Conservation (phyloP, 1,140 invertebrate species). For the Drosophila ohnishii region DNA sequence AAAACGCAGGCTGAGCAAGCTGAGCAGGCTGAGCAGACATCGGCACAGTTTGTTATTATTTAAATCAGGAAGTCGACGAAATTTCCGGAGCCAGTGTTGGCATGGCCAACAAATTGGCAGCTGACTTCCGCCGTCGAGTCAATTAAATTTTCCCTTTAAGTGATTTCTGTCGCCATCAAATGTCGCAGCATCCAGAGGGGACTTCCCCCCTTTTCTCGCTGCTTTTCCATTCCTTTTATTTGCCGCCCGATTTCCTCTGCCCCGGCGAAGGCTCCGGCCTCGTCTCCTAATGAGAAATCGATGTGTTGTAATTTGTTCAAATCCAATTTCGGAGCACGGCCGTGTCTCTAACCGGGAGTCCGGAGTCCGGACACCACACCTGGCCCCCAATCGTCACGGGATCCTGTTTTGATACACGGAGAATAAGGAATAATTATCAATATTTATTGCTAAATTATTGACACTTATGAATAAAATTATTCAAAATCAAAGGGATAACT, state of each 20-base stretch:
- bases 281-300: constrained; percentile 71
- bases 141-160: constrained; percentile 80
- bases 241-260: constrained; percentile 4
- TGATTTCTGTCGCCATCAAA: constrained; percentile 76
- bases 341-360: constrained; percentile 22
- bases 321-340: constrained; percentile 59
- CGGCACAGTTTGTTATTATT: constrained; percentile 80
- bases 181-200: constrained; percentile 45
- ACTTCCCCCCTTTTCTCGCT: not conserved
- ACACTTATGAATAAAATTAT: not conserved
- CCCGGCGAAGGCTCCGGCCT: not conserved
- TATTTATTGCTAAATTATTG: too few species aligned
- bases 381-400: constrained; percentile 52
- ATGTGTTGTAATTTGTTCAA: constrained; percentile 67
- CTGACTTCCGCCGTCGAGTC: constrained; percentile 66
- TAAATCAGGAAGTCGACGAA: constrained; percentile 82
- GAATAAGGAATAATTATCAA: not conserved
- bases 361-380: constrained; percentile 42
- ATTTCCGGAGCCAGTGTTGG: constrained; percentile 65
- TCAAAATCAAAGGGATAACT: not conserved
- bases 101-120: constrained; percentile 77
- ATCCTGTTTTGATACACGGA: constrained; percentile 6
- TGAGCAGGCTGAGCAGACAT: constrained; percentile 41
- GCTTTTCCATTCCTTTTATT: constrained; percentile 4
- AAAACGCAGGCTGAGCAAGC: not conserved